A percentile compares a stretch with the other conserved stretches of the same genome.
Evolutionary conservation across 2,888 invertebrate genomes (phyloP).

Genomic region (Andrena trimmerana): DNA sequence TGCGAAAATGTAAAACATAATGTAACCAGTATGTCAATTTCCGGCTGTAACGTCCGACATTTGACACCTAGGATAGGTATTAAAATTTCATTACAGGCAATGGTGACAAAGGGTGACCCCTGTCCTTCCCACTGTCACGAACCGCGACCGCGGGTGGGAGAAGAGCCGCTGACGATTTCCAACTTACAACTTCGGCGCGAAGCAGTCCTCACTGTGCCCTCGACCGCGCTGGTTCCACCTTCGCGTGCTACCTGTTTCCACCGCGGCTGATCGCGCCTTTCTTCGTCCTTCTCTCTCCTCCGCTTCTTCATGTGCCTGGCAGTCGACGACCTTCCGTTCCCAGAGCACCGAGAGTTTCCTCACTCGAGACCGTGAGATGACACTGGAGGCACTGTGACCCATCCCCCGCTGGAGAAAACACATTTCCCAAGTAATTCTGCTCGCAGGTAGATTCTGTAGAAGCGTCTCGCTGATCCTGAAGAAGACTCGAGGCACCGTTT

Average conservation of each 20-base stretch:
- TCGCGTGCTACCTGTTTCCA: slow-evolving; percentile 16
- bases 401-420: neutral
- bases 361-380: slow-evolving; percentile 18
- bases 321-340: neutral
- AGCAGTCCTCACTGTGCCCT: slow-evolving; percentile 40
- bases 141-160: slow-evolving; percentile 41
- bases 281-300: neutral
- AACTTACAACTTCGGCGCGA: slow-evolving; percentile 3
- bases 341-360: neutral
- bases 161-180: slow-evolving; percentile 34
- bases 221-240: slow-evolving; percentile 17
- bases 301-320: neutral
- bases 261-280: too few relatives aligned
- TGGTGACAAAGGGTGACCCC: slow-evolving; percentile 3
- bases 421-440: neutral
- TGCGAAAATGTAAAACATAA: neutral
- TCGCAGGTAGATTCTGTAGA: too few relatives aligned
- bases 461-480: neutral
- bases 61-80: neutral
- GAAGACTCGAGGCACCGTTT: neutral
- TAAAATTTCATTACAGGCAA: slow-evolving; percentile 12
- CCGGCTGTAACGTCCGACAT: neutral
- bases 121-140: slow-evolving; percentile 11
- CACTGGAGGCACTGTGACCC: neutral
- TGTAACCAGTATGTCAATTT: neutral